Base-by-base conservation (phyloP, 2,888 invertebrate species). In the Drosophila kanekoi region DNA sequence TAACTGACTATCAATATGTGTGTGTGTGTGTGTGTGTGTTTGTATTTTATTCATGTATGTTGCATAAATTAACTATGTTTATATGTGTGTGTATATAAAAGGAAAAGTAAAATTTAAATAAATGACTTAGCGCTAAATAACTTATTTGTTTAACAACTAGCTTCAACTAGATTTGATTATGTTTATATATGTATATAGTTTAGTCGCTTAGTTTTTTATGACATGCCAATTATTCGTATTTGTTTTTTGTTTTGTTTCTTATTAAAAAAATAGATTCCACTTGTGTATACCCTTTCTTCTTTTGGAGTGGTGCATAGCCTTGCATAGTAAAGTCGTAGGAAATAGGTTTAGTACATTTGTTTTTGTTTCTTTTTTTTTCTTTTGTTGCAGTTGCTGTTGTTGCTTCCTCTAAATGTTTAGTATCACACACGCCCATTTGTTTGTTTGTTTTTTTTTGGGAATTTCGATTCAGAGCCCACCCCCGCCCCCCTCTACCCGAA, bases 381-480 rank as follows among this genome's bases (percentile, higher is more conserved):
- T 32, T 48, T 23, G 28, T 51, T 51, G 49, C 20, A 73, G 52
- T 77, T 70, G 79, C 70, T 79, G 79, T 52, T 71, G 53, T 79
- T 71, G 81, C 74, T 87, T 70, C 52, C 70, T 74, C 78, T 89
- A 80, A 73, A 77, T 77, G 65, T 79, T 90, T 87, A 90, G 89
- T 86, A 85, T 88, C 89, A 87, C 89, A 90, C 85, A 77, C 74
- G 77, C 79, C 87, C 71, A 54, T 69, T 87, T 71, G 51, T 67
- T 75, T 61, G 41, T 60, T 56, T 59, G 38, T 40, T 54, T 40
- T 44, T 23, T 62, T 49, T 58, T 65, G 38, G 47, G 44, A 44
- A 57, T 14, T 62, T 43, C 9, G 3, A 3, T 38, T 14, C 43
- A 14, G 32, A 5, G 20, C 35, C 49, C 10, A n/a, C 13, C 37